A percentile compares a stretch with the other conserved stretches of the same genome.
Conservation (phyloP, 2,113 vertebrate species). For the Grammomys surdaster region DNA sequence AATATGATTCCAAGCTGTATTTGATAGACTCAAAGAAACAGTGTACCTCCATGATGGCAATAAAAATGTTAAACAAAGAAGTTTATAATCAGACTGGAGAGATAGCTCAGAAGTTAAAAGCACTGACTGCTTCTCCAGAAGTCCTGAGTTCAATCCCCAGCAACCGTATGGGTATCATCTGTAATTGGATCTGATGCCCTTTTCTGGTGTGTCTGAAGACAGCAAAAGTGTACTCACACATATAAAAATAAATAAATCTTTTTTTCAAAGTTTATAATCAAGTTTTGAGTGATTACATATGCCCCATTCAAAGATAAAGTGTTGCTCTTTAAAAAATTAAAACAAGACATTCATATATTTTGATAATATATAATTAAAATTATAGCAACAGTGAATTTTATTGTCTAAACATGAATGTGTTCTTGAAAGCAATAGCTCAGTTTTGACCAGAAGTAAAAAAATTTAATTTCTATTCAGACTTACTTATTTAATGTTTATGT, state of each 20-base stretch:
- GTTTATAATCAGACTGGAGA: background rate
- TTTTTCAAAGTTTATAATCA: background rate
- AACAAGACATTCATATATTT: background rate
- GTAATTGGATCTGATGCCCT: no score
- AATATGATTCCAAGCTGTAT: background rate
- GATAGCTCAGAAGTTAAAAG: no score
- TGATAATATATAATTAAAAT: slow-evolving; percentile 9
- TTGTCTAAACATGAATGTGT: background rate
- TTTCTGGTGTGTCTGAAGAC: no score
- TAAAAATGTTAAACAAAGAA: slow-evolving; percentile 63
- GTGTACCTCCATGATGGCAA: slow-evolving; percentile 23
- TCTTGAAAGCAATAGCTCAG: background rate
- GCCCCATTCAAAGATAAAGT: slow-evolving; percentile 10
- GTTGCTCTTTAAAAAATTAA: background rate
- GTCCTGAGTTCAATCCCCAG: no score
- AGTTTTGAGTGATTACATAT: background rate
- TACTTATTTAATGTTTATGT: background rate
- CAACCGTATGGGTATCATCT: no score
- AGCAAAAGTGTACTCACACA: no score
- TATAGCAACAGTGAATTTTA: background rate
- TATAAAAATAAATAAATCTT: no score
- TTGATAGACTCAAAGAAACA: slow-evolving; percentile 9
- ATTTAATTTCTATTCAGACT: background rate
- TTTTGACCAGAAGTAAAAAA: background rate
- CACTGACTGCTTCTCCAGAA: no score